These are phyloP conservation scores for Drosophila diplacantha DNA, from an alignment of 2,888 invertebrate genomes.

Conservation along the genomic window DNA sequence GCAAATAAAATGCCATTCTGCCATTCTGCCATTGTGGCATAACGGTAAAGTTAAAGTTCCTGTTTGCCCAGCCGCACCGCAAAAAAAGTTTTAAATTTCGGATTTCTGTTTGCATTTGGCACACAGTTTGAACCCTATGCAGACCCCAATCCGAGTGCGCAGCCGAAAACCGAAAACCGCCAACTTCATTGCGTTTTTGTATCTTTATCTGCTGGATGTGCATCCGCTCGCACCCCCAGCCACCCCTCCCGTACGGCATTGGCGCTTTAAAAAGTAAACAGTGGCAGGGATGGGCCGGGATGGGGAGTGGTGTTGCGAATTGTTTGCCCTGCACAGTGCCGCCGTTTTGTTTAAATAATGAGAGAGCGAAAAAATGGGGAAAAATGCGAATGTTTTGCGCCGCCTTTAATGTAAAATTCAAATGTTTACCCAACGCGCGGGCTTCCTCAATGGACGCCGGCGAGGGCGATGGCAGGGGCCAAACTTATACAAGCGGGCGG, in stretches of 20 bases:
- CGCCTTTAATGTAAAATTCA: constrained; percentile 72
- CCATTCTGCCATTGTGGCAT: constrained; percentile 24
- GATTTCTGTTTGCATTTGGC: constrained; percentile 62
- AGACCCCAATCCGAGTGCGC: constrained; percentile 23
- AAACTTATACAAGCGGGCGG: constrained; percentile 57
- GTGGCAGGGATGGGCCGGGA: constrained; percentile 23
- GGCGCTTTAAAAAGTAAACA: constrained; percentile 67
- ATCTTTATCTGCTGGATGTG: constrained; percentile 53
- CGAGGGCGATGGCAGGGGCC: constrained; percentile 9
- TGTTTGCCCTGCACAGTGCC: constrained; percentile 66
- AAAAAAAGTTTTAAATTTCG: constrained; percentile 62
- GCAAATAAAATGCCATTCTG: constrained; percentile 34
- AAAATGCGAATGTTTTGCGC: constrained; percentile 64
- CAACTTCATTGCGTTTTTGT: constrained; percentile 61
- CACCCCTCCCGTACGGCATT: constrained; percentile 41
- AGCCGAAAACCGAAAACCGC: constrained; percentile 37
- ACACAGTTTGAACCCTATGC: constrained; percentile 59
- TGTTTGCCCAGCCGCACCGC: constrained; percentile 49
- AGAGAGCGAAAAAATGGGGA: constrained; percentile 36
- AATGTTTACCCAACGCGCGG: constrained; percentile 65
- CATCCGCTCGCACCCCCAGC: constrained; percentile 14
- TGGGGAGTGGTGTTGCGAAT: constrained; percentile 32
- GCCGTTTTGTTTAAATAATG: constrained; percentile 69
- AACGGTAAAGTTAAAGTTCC: constrained; percentile 57
- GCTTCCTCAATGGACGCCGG: constrained; percentile 54